Percentiles rank a stretch among this genome's conserved stretches.
phyloP scores from a whole-genome alignment of 2,113 vertebrate genomes.

The Entosphenus tridentatus region DNA sequence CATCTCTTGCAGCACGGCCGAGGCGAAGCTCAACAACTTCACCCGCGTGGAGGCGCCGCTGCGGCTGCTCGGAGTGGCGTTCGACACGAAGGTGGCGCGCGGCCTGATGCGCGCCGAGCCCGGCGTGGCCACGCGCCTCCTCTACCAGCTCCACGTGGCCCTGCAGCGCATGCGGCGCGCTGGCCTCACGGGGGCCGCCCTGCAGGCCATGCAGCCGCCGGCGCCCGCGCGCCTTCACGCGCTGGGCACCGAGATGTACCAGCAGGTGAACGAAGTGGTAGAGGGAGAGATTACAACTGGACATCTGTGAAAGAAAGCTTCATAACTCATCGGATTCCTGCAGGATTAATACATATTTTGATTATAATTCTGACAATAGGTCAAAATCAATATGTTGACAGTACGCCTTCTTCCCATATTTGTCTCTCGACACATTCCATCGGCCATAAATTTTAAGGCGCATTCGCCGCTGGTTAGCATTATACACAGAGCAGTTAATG shows the following conservation, averaged over 20 bases:
- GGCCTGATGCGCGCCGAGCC: conserved; percentile 46
- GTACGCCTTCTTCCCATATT: too few relatives aligned
- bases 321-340: too few relatives aligned
- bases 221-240: conserved; percentile 20
- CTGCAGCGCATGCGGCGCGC: conserved; percentile 47
- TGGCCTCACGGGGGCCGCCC: conserved; percentile 22
- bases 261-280: conserved; percentile 24
- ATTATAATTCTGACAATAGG: too few relatives aligned
- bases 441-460: too few relatives aligned
- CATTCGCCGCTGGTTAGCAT: too few relatives aligned
- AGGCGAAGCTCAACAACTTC: conserved; percentile 59
- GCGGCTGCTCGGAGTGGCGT: conserved; percentile 43
- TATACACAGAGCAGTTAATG: too few relatives aligned
- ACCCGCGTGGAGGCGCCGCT: conserved; percentile 52
- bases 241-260: conserved; percentile 28
- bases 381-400: too few relatives aligned
- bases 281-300: not conserved
- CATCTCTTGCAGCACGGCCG: conserved; percentile 23
- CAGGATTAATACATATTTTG: too few relatives aligned
- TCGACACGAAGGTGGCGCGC: conserved; percentile 37
- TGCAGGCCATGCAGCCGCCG: conserved; percentile 31
- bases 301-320: not conserved
- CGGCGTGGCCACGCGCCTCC: conserved; percentile 41
- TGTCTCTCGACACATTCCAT: too few relatives aligned
- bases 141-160: conserved; percentile 52